Evolutionary conservation across 2,888 invertebrate genomes (phyloP).

Genomic region (Macrostomum cliftonense): DNA sequence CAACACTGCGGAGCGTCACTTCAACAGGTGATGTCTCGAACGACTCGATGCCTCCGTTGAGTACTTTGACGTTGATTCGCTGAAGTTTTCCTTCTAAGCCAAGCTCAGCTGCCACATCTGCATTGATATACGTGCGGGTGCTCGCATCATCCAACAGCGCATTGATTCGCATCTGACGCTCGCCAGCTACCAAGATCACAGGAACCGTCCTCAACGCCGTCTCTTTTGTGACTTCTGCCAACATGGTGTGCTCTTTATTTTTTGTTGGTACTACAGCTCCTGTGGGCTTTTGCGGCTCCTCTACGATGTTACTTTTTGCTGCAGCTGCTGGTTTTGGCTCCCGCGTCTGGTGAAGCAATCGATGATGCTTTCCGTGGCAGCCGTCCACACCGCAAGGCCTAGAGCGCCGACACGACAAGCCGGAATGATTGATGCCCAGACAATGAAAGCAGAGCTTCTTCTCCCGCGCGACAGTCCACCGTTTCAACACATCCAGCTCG

Average conservation of each 20-base stretch:
- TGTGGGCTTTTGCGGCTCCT: no score
- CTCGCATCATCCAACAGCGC: conserved; percentile 15
- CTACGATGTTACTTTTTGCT: no score
- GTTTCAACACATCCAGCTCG: neutral
- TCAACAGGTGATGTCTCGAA: neutral
- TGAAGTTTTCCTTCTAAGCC: conserved; percentile 4
- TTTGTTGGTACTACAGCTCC: neutral
- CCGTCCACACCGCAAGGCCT: conserved; percentile 6
- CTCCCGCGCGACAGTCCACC: conserved; percentile 8
- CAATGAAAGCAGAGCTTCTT: conserved; percentile 7
- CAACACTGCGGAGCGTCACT: neutral
- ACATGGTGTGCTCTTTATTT: neutral
- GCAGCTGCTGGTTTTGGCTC: neutral
- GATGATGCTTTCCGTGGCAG: conserved; percentile 7
- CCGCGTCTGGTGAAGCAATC: conserved; percentile 2
- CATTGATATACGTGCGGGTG: conserved; percentile 13
- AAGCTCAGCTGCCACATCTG: conserved; percentile 11
- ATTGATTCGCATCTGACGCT: conserved; percentile 9
- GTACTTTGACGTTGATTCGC: neutral
- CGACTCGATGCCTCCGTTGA: neutral
- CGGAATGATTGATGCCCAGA: conserved; percentile 5
- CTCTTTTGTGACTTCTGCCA: neutral
- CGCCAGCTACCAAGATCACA: conserved; percentile 9
- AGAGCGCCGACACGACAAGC: neutral
- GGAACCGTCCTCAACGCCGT: conserved; percentile 12